These are phyloP conservation scores for Eufriesea mexicana DNA, from an alignment of 1,140 invertebrate genomes.

Conservation along the genomic window DNA sequence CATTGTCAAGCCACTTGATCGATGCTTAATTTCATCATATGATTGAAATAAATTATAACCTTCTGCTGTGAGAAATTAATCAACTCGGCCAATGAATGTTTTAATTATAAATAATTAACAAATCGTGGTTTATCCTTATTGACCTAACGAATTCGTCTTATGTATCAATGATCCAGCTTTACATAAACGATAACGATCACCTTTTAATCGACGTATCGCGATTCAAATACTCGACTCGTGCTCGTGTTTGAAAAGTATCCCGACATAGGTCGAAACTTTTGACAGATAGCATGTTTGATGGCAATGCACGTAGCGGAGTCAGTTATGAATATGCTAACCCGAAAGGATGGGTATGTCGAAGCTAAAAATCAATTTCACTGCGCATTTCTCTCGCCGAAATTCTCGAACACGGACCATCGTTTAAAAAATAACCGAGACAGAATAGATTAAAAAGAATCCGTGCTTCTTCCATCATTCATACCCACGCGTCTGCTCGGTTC, in stretches of 20 bases:
- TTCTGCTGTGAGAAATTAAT: too few relatives aligned
- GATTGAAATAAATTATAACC: too few relatives aligned
- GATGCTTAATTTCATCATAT: too few relatives aligned
- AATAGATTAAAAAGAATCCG: not conserved
- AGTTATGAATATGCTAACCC: conserved; percentile 28
- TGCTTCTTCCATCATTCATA: not conserved
- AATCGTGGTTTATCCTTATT: too few relatives aligned
- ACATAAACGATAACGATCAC: too few relatives aligned
- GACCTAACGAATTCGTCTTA: too few relatives aligned
- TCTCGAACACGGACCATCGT: not conserved
- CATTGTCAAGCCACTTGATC: too few relatives aligned
- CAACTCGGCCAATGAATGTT: too few relatives aligned
- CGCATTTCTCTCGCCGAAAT: not conserved
- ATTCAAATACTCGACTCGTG: not conserved
- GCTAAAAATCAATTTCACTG: conserved; percentile 10
- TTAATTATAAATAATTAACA: too few relatives aligned
- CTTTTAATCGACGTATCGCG: too few relatives aligned
- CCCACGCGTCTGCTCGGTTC: not conserved
- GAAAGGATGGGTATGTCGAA: not conserved
- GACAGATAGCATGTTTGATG: conserved; percentile 4
- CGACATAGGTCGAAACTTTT: conserved; percentile 13
- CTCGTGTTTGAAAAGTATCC: not conserved
- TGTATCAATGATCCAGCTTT: too few relatives aligned
- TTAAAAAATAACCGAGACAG: not conserved
- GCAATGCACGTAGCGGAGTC: not conserved